Evolutionary conservation across 2,888 invertebrate genomes (phyloP).

Genomic region (Ormyrus labotus): DNA sequence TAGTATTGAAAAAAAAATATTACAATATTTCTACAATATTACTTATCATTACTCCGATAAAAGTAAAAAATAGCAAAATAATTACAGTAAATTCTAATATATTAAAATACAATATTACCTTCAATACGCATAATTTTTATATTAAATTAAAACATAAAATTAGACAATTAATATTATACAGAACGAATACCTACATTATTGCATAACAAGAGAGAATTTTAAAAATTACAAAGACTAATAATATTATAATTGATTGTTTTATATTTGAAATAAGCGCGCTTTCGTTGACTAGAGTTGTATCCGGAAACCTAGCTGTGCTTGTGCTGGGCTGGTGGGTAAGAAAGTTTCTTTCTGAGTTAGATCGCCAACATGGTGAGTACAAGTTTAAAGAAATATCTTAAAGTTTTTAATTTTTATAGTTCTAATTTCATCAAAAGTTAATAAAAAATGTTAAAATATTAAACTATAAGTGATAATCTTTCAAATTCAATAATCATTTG

Average conservation of each 20-base stretch:
- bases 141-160: not conserved
- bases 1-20: no score
- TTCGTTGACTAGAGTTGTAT: constrained; percentile 29
- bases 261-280: not conserved
- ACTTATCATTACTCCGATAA: no score
- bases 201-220: no score
- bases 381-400: not conserved
- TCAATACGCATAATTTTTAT: not conserved
- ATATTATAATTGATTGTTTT: not conserved
- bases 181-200: not conserved
- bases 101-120: no score
- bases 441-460: not conserved
- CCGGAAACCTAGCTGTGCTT: not conserved
- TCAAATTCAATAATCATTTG: not conserved
- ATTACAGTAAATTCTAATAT: no score
- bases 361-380: constrained; percentile 74
- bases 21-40: no score
- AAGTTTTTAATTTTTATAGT: constrained; percentile 30
- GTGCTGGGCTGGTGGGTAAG: not conserved
- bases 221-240: no score
- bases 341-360: constrained; percentile 67
- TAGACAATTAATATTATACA: not conserved
- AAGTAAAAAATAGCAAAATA: no score
- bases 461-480: not conserved
- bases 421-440: not conserved